Conservation (phyloP, 2,113 vertebrate species). For the Aythya baeri region DNA sequence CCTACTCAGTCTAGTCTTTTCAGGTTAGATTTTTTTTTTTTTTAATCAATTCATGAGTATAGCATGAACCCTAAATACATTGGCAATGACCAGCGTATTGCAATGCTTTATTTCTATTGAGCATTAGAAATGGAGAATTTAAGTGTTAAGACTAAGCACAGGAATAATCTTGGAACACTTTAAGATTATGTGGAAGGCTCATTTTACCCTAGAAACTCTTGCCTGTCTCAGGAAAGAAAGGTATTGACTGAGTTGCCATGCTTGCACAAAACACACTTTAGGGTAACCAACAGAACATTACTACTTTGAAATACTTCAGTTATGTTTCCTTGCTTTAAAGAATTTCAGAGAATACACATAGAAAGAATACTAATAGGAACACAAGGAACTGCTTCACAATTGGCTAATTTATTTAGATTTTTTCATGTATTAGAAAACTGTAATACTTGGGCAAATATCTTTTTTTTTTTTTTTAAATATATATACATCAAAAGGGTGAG, state of each 20-base stretch:
- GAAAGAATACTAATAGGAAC: not conserved
- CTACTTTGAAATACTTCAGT: not conserved
- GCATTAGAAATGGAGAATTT: not conserved
- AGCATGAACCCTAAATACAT: not conserved
- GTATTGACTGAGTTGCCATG: not conserved
- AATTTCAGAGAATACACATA: conserved; percentile 25
- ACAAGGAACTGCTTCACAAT: not conserved
- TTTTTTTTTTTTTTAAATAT: not conserved
- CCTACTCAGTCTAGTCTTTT: not conserved
- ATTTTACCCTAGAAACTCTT: not conserved
- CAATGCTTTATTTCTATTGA: not conserved
- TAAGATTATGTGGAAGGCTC: not conserved
- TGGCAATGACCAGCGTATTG: rapidly evolving
- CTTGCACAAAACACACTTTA: not conserved
- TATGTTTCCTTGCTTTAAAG: not conserved
- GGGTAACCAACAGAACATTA: not conserved
- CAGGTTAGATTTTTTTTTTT: not conserved
- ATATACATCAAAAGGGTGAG: not conserved
- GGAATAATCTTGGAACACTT: not conserved
- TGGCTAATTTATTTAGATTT: not conserved
- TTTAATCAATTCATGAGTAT: not conserved
- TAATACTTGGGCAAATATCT: not conserved
- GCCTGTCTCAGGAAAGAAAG: not conserved
- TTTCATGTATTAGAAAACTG: not conserved
- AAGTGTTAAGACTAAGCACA: not conserved